Percentiles rank a stretch among this genome's conserved stretches.
phyloP scores from a whole-genome alignment of 1,140 invertebrate genomes.

The Plectrocnemia conspersa region DNA sequence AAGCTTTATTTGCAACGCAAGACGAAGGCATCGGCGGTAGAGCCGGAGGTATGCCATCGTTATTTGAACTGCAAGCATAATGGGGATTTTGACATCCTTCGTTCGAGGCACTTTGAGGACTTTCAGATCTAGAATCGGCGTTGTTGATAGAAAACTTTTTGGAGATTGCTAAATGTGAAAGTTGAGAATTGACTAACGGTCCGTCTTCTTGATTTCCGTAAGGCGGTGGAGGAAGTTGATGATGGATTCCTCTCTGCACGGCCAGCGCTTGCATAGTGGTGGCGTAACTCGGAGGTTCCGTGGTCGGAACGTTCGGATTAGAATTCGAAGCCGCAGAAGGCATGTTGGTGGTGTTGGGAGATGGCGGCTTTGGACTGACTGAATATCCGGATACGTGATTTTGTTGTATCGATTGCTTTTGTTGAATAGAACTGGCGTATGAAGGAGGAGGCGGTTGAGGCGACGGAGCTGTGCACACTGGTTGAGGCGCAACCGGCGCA shows the following conservation, averaged over 20 bases:
- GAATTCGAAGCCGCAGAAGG: constrained; percentile 39
- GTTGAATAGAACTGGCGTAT: constrained; percentile 74
- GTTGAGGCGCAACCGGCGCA: constrained; percentile 72
- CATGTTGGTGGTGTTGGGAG: constrained; percentile 47
- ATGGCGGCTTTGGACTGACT: constrained; percentile 53
- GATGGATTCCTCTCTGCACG: constrained; percentile 58
- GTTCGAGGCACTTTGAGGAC: constrained; percentile 51
- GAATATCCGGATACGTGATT: constrained; percentile 51
- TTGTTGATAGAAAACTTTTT: constrained; percentile 51
- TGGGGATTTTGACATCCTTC: constrained; percentile 48
- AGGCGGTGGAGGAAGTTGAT: constrained; percentile 67
- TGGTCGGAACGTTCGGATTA: constrained; percentile 64
- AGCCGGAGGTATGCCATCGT: constrained; percentile 41
- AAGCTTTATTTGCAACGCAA: constrained; percentile 30
- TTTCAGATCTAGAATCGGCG: constrained; percentile 55
- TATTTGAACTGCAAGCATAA: constrained; percentile 44
- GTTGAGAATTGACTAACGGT: constrained; percentile 46
- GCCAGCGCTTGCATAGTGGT: constrained; percentile 85
- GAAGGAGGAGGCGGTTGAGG: constrained; percentile 69
- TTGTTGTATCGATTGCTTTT: constrained; percentile 61
- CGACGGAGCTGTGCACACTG: constrained; percentile 47
- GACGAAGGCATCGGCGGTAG: constrained; percentile 47
- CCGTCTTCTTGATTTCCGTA: constrained; percentile 56
- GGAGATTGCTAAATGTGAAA: constrained; percentile 47
- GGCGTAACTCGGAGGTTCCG: constrained; percentile 86